Percentiles rank a stretch among this genome's conserved stretches.
These are phyloP conservation scores for honey bee (Apis mellifera) DNA, from an alignment of 1,140 invertebrate species.

Conservation along the genomic window Amel_HAv3.1 CM009931.2:11478501-11479000, in stretches of 20 bases:
- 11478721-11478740: not conserved
- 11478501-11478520: constrained; percentile 20
- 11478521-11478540: not conserved
- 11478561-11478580: constrained; percentile 24
- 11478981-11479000: too few relatives aligned
- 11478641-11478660: constrained; percentile 35
- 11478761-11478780: too few relatives aligned
- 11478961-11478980: too few relatives aligned
- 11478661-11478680: constrained; percentile 45
- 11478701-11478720: constrained; percentile 21
- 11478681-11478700: constrained; percentile 38
- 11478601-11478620: not conserved
- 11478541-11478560: constrained; percentile 28
- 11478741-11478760: not conserved
- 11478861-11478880: too few relatives aligned
- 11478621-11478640: constrained; percentile 40
- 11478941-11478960: too few relatives aligned
- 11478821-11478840: too few relatives aligned
- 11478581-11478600: not conserved
- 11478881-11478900: too few relatives aligned
- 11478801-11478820: too few relatives aligned
- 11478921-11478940: too few relatives aligned
- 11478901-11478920: too few relatives aligned
- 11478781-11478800: too few relatives aligned
- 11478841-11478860: too few relatives aligned